Evolutionary conservation across 2,797 vertebrate species (phyloP), one percentile per base, ranked within the genome.

Genomic region (Microctenopoma lineatum): DNA sequence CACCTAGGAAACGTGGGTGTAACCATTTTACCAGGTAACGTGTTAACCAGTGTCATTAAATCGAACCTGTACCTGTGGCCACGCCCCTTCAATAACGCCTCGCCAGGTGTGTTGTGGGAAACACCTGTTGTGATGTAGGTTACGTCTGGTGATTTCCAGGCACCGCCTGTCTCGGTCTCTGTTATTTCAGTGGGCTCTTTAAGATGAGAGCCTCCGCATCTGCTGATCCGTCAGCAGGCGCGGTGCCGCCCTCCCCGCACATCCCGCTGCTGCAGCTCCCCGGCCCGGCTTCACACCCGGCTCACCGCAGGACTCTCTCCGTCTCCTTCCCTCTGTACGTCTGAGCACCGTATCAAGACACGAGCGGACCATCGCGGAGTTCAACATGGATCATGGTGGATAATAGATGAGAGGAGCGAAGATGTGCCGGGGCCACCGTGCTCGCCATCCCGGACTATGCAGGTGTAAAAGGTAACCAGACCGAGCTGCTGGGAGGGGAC

Each of bases 211-310:
- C 54, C 41, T 66, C 36, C 16, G 61, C 3, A 75, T 84, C 85
- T 87, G 83, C 88, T 83, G 83, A 85, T 89, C 78, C 48, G 81
- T 77, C 79, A 70, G 77, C 71, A 64, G 79, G 87, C 77, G 55
- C 76, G 72, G 71, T 52, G 67, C 80, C 80, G 46, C 70, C 81
- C 73, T 77, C 38, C 59, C 52, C 15, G 52, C 75, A 16, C 53
- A 48, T 55, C 59, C 61, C 25, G 64, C 73, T 12, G 62, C 78
- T 64, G 78, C 82, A 34, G 55, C 74, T 41, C 66, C 1, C 25
- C 50, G 51, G n/a, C 36, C 63, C 14, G 51, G 36, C 66, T 5
- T 1, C n/a, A 27, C 70, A 26, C 55, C 74, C 68, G 51, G 60
- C 9, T 41, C 0, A 10, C 54, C 0, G 42, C n/a, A 14, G 39